Evolutionary conservation across 2,113 vertebrate species (phyloP), one percentile per base, ranked within the genome.

Genomic region (Ochotona princeps): DNA sequence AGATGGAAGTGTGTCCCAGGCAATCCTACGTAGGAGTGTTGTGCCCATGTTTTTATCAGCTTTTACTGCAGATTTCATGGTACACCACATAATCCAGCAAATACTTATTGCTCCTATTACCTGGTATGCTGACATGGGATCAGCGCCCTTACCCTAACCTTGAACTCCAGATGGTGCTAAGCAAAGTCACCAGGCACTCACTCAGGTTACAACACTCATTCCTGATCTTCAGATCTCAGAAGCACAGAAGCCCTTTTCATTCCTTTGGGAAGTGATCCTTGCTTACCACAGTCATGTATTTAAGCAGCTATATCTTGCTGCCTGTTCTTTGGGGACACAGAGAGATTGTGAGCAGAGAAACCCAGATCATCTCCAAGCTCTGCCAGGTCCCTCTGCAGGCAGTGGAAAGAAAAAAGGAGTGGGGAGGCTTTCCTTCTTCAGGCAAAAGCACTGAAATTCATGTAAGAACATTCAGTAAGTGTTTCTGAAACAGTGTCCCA

Each of bases 211-310:
- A 89, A 15, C 1, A 25, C 73, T 83, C 75, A 26, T 81, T 92
- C 93, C 92, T 91, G 75, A 70, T 35, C 26, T 93, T 85, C 75
- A 81, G 54, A 88, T 86, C 28, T 18, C 69, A 57, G 81, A 54
- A 32, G 38, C 57, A 60, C 61, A 11, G 57, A 82, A 32, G 70
- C 23, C 51, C 21, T 32, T 89, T 69, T 72, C 76, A 26, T 67
- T 54, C 63, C 35, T 12, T 14, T 15, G n/a, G 15, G 57, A 89
- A 92, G 67, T 12, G 12, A 70, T 63, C 38, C 18, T 74, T 30
- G 73, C 38, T 57, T 57, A 57, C 54, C 14, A 13, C 54, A 4
- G 54, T 15, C 18, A 18, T 57, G 54, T 57, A 57, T 18, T 57
- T 57, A 57, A 57, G 54, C 54, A 18, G 54, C 86, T 73, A 8